phyloP scores from a whole-genome alignment of 2,797 vertebrate species.

The Cossypha caffra region DNA sequence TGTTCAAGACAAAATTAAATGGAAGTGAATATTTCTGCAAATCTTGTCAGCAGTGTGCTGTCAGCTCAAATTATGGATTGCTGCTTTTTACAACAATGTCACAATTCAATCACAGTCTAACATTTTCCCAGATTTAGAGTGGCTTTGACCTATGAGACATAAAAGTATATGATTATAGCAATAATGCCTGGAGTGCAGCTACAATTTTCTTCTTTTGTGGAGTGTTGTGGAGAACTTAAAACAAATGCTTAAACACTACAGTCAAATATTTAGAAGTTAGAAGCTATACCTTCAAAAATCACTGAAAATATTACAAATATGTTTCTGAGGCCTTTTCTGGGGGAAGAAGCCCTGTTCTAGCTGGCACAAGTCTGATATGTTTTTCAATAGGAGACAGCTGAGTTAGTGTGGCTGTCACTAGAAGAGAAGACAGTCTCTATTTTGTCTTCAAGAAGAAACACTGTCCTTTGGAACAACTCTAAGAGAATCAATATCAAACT shows the following conservation, averaged over 20 bases:
- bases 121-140: neutral
- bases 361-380: neutral
- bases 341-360: neutral
- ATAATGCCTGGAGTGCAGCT: neutral
- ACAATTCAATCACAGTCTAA: neutral
- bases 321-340: neutral
- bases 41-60: neutral
- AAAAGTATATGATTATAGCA: neutral
- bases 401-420: neutral
- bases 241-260: neutral
- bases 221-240: neutral
- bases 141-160: neutral
- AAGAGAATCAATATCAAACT: neutral
- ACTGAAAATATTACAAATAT: neutral
- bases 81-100: neutral
- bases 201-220: neutral
- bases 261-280: neutral
- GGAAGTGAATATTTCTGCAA: neutral
- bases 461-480: neutral
- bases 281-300: neutral
- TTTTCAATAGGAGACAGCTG: neutral
- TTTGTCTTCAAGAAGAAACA: conserved; percentile 13
- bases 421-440: neutral
- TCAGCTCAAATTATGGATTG: neutral
- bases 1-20: neutral